These are phyloP conservation scores for Apostichopus parvimensis DNA, from an alignment of 35 echinoderm and acorn worm genomes.

Conservation along the genomic window DNA sequence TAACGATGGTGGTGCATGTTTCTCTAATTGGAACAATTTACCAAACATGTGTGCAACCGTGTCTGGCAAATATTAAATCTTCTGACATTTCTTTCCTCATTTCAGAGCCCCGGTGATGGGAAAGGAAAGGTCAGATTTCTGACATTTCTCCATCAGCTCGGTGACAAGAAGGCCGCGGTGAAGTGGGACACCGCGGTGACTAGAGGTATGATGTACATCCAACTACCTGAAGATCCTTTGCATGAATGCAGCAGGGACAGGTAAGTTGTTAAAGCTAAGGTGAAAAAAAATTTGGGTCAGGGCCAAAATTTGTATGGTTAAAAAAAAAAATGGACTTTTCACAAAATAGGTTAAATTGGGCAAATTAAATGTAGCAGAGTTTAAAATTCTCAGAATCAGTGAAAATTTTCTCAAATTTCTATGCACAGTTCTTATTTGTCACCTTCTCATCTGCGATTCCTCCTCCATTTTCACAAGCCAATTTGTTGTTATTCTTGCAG, in stretches of 20 bases:
- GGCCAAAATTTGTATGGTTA: no score
- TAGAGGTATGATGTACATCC: conserved; percentile 67
- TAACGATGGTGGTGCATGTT: no score
- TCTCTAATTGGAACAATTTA: no score
- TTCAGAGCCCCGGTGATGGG: background rate
- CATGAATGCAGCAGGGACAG: conserved; percentile 90
- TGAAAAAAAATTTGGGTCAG: no score
- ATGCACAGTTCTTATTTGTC: no score
- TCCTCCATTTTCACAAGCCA: background rate
- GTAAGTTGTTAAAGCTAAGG: background rate
- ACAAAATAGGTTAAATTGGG: background rate
- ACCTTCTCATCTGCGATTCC: no score
- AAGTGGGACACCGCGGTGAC: conserved; percentile 81
- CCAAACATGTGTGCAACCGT: no score
- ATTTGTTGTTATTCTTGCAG: conserved; percentile 58
- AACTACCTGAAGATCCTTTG: conserved; percentile 73
- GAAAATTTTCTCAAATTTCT: background rate
- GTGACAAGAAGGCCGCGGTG: conserved; percentile 74
- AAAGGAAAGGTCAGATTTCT: conserved; percentile 53
- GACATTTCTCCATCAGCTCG: conserved; percentile 84
- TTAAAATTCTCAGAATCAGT: no score
- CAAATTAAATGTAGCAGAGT: background rate
- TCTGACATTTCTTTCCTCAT: background rate
- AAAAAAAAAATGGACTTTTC: no score
- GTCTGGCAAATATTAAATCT: background rate